Percentiles rank a stretch among this genome's conserved stretches.
Conservation (phyloP, 2,113 vertebrate genomes). For the Narcine bancroftii region DNA sequence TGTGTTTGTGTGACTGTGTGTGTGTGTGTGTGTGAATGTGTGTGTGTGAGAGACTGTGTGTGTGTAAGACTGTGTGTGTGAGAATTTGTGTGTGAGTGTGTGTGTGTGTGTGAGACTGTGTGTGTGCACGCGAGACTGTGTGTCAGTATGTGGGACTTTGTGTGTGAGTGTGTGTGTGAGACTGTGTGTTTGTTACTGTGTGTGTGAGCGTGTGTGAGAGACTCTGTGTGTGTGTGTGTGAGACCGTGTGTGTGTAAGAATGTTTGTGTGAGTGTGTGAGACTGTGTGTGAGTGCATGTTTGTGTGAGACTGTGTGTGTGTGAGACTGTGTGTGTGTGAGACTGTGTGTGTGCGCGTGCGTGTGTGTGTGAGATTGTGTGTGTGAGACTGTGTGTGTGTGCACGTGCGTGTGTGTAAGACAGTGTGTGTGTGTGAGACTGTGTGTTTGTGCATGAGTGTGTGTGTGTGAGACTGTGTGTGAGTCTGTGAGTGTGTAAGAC, state of each 20-base stretch:
- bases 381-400: too few species aligned
- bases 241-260: background rate
- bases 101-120: too few species aligned
- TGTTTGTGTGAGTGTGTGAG: background rate
- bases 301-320: background rate
- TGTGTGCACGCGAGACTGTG: too few species aligned
- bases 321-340: background rate
- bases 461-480: background rate
- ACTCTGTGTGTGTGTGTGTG: background rate
- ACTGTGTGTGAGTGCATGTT: too few species aligned
- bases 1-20: background rate
- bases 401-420: too few species aligned
- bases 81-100: too few species aligned
- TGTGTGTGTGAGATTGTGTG: too few species aligned
- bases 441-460: background rate
- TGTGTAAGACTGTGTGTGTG: background rate
- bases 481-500: background rate
- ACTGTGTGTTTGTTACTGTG: too few species aligned
- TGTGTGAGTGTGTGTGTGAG: too few species aligned
- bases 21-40: background rate
- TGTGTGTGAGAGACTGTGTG: too few species aligned
- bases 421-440: too few species aligned
- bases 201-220: background rate
- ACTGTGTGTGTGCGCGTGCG: background rate
- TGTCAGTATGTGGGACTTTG: too few species aligned